These are phyloP conservation scores for Patagioenas fasciata DNA, from an alignment of 2,113 vertebrate genomes.

Conservation along the genomic window DNA sequence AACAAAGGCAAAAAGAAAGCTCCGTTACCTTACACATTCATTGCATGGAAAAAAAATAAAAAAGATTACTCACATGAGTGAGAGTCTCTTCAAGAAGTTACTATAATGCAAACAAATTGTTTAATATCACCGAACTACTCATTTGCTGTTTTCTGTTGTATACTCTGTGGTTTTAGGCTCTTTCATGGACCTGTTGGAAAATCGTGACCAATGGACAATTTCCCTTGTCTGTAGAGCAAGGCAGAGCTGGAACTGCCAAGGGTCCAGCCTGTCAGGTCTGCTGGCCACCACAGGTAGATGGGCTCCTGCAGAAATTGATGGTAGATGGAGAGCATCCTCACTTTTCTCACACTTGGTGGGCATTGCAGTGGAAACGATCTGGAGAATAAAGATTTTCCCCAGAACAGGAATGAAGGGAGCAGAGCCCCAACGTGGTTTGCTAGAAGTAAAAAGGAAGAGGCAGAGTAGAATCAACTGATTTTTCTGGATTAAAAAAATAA, in stretches of 20 bases:
- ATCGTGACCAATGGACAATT: background rate
- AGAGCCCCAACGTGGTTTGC: background rate
- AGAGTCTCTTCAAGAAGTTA: background rate
- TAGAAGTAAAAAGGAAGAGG: background rate
- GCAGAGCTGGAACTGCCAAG: background rate
- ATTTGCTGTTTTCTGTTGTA: background rate
- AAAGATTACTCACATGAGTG: background rate
- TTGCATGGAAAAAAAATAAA: background rate
- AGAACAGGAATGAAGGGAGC: background rate
- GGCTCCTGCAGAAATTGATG: background rate
- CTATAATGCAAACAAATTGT: background rate
- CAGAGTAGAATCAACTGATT: background rate
- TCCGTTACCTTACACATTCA: background rate
- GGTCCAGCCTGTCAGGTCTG: accelerated
- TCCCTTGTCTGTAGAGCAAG: background rate
- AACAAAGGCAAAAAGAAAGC: background rate
- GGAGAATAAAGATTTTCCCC: background rate
- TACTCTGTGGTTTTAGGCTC: background rate
- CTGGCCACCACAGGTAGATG: background rate
- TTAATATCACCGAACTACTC: background rate
- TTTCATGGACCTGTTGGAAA: background rate
- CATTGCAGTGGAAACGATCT: background rate
- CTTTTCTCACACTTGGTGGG: background rate
- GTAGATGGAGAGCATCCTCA: background rate
- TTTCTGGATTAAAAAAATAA: background rate